Evolutionary conservation across 23 tunicate species (phyloP).

Genomic region (Styela clava): DNA sequence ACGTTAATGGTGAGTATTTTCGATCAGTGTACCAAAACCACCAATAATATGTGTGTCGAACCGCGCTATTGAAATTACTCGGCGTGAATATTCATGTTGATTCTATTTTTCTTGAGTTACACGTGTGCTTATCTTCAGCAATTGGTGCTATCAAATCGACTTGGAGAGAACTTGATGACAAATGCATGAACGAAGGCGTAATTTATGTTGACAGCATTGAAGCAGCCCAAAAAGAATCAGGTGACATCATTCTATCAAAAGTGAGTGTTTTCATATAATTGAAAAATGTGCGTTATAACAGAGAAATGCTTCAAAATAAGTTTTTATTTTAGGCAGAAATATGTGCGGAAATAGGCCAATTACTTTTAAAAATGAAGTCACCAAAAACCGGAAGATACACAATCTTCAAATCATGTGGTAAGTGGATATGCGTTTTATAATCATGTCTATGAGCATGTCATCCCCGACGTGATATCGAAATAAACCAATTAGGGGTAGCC

Average conservation of each 20-base stretch:
- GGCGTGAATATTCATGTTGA: no score
- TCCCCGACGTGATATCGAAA: no score
- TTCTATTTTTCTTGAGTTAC: no score
- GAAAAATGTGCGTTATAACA: not conserved
- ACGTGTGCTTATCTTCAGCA: not conserved
- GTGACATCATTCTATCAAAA: conserved; percentile 47
- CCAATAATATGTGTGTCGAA: not conserved
- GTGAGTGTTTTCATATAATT: no score
- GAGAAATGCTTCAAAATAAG: not conserved
- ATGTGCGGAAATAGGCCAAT: conserved; percentile 45
- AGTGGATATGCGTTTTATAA: conserved; percentile 23
- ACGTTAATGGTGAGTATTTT: conserved; percentile 44
- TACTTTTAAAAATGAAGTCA: conserved; percentile 12
- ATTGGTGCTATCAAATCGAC: conserved; percentile 44
- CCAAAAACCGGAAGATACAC: conserved; percentile 27
- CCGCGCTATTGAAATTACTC: no score
- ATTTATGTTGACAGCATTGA: conserved; percentile 44
- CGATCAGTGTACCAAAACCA: no score
- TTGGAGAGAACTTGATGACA: conserved; percentile 66
- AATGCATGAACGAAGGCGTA: conserved; percentile 45
- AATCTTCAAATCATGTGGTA: conserved; percentile 46
- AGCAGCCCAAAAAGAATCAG: conserved; percentile 47
- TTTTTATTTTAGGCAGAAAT: conserved; percentile 1
- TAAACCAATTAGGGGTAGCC: no score
- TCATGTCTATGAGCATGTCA: no score